Conservation (phyloP, 2,888 invertebrate species). For the Matsumyia berberina region DNA sequence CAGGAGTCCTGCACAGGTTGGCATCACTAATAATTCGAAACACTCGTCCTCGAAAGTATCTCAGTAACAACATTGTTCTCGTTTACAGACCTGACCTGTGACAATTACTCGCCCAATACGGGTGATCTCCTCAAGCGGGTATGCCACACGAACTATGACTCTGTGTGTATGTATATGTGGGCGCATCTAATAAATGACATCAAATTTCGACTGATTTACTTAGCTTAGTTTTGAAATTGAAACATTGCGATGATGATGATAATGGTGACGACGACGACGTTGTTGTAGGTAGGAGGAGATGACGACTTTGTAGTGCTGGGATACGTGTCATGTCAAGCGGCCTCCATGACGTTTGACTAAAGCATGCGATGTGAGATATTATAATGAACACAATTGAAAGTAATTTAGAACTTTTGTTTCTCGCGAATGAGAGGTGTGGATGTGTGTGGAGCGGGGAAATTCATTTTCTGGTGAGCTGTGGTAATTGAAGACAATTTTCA, state of each 20-base stretch:
- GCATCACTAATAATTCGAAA: conserved; percentile 19
- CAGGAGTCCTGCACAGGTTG: conserved; percentile 13
- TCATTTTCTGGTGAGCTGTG: conserved; percentile 46
- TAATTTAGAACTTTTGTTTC: conserved; percentile 67
- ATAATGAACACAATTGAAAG: conserved; percentile 73
- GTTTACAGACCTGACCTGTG: conserved; percentile 69
- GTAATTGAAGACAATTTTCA: conserved; percentile 54
- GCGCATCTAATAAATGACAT: conserved; percentile 69
- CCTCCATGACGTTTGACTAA: conserved; percentile 35
- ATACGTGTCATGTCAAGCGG: conserved; percentile 42
- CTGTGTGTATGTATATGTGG: conserved; percentile 33
- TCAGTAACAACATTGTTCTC: not conserved
- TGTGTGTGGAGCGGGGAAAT: conserved; percentile 42
- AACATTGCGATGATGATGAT: conserved; percentile 78
- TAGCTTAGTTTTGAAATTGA: conserved; percentile 75
- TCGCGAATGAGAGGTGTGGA: conserved; percentile 11
- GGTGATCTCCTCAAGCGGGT: conserved; percentile 32
- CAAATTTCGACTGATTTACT: conserved; percentile 76
- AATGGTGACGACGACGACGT: conserved; percentile 77
- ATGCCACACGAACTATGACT: not conserved
- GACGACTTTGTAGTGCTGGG: conserved; percentile 48
- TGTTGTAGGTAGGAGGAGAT: conserved; percentile 51
- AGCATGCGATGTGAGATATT: conserved; percentile 47
- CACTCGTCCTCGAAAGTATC: conserved; percentile 10
- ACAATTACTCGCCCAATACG: conserved; percentile 63